Evolutionary conservation across 2,113 vertebrate species (phyloP).

Genomic region (Uria aalge): DNA sequence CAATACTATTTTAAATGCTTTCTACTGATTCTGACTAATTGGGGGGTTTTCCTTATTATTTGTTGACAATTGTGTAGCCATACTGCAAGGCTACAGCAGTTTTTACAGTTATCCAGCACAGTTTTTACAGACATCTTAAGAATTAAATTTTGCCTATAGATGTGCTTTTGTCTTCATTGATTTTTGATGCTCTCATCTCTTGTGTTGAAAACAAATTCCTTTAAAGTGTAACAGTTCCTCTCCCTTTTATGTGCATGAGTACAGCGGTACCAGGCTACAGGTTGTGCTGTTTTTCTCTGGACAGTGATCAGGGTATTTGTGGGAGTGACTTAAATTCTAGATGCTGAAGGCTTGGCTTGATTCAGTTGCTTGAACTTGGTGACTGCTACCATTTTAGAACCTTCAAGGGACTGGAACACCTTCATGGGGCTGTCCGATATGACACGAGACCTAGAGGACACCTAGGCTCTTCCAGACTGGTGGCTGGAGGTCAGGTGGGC

Average conservation of each 20-base stretch:
- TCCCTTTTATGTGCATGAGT: background rate
- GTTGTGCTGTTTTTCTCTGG: background rate
- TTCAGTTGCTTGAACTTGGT: background rate
- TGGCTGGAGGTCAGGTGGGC: background rate
- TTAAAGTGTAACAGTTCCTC: background rate
- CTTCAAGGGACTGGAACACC: background rate
- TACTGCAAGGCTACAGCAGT: background rate
- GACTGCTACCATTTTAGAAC: background rate
- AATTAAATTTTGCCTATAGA: background rate
- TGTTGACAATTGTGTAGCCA: background rate
- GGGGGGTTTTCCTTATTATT: background rate
- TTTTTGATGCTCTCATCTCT: background rate
- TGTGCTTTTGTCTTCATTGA: background rate
- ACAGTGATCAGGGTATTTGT: background rate
- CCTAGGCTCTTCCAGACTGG: background rate
- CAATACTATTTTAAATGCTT: background rate
- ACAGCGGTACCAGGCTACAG: background rate
- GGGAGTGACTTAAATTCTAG: background rate
- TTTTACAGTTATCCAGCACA: background rate
- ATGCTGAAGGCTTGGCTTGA: background rate
- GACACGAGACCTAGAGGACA: background rate
- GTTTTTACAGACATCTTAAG: background rate
- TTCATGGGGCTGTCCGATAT: background rate
- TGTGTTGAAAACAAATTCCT: background rate
- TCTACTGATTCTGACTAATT: background rate